These are phyloP conservation scores for Chlamydotis undulata DNA, from an alignment of 2,113 vertebrate species.

Conservation along the genomic window DNA sequence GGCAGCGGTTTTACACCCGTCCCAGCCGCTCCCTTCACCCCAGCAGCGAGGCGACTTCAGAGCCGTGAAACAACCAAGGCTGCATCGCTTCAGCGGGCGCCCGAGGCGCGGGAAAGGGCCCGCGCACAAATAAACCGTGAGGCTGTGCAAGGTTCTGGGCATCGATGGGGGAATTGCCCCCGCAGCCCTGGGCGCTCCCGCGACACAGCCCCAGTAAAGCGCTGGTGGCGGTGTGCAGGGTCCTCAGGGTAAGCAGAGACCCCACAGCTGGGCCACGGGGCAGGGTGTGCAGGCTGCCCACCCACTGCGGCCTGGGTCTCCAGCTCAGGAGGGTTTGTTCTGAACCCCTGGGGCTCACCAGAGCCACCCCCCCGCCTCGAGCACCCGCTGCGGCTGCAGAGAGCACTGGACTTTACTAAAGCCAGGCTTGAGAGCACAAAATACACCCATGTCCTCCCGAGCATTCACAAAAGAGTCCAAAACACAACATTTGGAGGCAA, in stretches of 20 bases:
- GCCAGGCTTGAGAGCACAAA: background rate
- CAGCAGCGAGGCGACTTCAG: background rate
- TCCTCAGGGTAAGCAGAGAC: background rate
- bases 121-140: background rate
- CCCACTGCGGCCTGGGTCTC: fast-evolving
- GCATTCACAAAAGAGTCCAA: background rate
- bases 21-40: background rate
- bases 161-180: too few species aligned
- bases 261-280: background rate
- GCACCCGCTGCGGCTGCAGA: background rate
- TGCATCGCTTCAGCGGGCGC: background rate
- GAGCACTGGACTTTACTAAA: constrained; percentile 39
- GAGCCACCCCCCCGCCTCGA: background rate
- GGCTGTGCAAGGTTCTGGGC: background rate
- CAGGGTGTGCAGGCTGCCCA: background rate
- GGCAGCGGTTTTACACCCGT: background rate
- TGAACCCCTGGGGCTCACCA: background rate
- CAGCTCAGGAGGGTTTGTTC: background rate
- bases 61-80: background rate
- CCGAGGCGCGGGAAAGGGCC: fast-evolving
- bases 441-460: fast-evolving
- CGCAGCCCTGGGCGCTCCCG: fast-evolving
- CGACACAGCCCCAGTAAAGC: background rate
- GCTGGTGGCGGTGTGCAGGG: background rate
- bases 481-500: background rate